Percentiles rank a stretch among this genome's conserved stretches.
These are phyloP conservation scores for Potamarius usumacintae DNA, from an alignment of 2,113 vertebrate genomes.

Conservation along the genomic window DNA sequence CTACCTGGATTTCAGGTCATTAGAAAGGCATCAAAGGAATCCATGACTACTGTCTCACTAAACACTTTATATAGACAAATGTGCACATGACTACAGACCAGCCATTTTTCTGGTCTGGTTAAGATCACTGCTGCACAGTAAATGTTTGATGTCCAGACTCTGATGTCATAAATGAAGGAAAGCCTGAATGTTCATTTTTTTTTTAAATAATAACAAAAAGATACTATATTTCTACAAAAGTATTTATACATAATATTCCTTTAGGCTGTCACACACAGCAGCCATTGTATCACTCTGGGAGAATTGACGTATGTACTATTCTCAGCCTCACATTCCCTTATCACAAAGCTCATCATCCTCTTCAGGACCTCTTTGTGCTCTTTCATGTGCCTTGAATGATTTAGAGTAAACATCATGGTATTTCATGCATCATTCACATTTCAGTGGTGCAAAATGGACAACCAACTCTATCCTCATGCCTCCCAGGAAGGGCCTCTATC, in stretches of 20 bases:
- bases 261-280: not conserved
- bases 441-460: conserved; percentile 42
- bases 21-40: conserved; percentile 50
- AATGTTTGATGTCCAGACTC: conserved; percentile 42
- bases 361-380: conserved; percentile 60
- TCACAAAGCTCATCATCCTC: conserved; percentile 43
- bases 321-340: conserved; percentile 14
- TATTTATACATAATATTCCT: not conserved
- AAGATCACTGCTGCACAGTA: conserved; percentile 6
- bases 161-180: conserved; percentile 26
- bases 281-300: not conserved
- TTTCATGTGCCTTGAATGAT: conserved; percentile 50
- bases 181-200: not conserved
- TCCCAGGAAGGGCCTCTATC: conserved; percentile 39
- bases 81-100: conserved; percentile 22
- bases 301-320: conserved; percentile 5
- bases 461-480: conserved; percentile 38
- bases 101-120: conserved; percentile 28
- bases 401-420: conserved; percentile 58
- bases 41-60: conserved; percentile 34
- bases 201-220: not conserved
- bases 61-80: conserved; percentile 51
- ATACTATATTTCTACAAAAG: not conserved
- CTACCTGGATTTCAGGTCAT: conserved; percentile 39
- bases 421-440: conserved; percentile 57